Percentiles rank a stretch among this genome's conserved stretches.
Evolutionary conservation across 2,888 invertebrate species (phyloP).

Genomic region (Agrypnus murinus): DNA sequence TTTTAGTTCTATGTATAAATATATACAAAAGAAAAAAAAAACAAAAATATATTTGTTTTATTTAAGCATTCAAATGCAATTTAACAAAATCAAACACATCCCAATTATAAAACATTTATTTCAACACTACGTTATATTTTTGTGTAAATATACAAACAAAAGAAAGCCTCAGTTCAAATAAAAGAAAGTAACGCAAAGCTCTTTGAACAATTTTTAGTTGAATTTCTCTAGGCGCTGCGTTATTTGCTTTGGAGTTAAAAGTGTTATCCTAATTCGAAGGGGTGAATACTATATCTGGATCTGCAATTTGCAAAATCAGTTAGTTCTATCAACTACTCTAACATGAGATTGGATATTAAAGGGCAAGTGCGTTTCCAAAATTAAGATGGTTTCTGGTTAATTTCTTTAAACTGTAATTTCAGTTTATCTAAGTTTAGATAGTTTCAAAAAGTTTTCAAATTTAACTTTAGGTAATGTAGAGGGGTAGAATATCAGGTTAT

Average conservation of each 20-base stretch:
- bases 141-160: slow-evolving; percentile 22
- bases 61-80: too few species aligned
- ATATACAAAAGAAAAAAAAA: too few species aligned
- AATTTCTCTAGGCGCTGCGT: slow-evolving; percentile 2
- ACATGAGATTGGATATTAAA: background rate
- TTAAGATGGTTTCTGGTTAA: slow-evolving; percentile 14
- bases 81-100: background rate
- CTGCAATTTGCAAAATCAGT: slow-evolving; percentile 15
- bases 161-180: slow-evolving; percentile 14
- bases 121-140: background rate
- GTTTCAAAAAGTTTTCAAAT: too few species aligned
- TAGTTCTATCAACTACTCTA: background rate
- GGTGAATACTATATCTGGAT: slow-evolving; percentile 3
- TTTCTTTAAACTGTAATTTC: slow-evolving; percentile 6
- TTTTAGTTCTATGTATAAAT: too few species aligned
- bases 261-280: slow-evolving; percentile 24
- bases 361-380: background rate
- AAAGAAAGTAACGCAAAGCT: slow-evolving; percentile 14
- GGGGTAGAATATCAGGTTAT: too few species aligned
- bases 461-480: too few species aligned
- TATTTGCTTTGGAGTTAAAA: slow-evolving; percentile 18
- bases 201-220: slow-evolving; percentile 18
- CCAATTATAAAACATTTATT: slow-evolving; percentile 8
- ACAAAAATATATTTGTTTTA: too few species aligned
- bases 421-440: background rate